Conservation (phyloP, 92 coral and sea anemone species). For the Isaurus tuberculatus region DNA sequence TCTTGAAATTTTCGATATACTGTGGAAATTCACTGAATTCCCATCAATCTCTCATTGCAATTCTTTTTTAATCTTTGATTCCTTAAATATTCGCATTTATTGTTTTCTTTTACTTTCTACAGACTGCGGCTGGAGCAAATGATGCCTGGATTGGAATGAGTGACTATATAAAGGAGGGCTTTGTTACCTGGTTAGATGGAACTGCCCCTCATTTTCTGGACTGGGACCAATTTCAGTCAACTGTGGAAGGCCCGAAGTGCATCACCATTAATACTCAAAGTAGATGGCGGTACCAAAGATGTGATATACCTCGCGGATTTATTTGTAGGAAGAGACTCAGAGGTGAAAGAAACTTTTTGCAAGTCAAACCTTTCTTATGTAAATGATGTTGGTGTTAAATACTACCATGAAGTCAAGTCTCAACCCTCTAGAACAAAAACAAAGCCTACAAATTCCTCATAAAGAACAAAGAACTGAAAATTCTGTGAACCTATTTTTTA, state of each 20-base stretch:
- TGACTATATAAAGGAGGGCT: constrained; percentile 68
- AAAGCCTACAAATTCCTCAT: too few species aligned
- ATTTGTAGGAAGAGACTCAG: constrained; percentile 87
- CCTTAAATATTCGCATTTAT: not conserved
- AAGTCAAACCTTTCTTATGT: too few species aligned
- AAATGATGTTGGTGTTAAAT: too few species aligned
- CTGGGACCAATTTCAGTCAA: constrained; percentile 75
- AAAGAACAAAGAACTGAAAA: too few species aligned
- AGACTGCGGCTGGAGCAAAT: constrained; percentile 61
- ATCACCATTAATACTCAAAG: constrained; percentile 67
- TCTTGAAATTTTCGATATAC: too few species aligned
- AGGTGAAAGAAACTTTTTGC: too few species aligned
- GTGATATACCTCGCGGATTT: constrained; percentile 78
- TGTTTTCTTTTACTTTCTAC: not conserved
- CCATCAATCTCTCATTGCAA: not conserved
- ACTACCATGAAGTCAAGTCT: too few species aligned
- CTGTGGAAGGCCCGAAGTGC: constrained; percentile 73
- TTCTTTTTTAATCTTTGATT: not conserved
- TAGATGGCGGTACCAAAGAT: constrained; percentile 85
- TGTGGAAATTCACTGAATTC: too few species aligned
- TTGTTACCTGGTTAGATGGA: constrained; percentile 88
- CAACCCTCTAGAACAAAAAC: too few species aligned
- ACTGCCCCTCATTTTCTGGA: constrained; percentile 66
- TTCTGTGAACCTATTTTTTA: too few species aligned
- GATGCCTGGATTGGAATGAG: constrained; percentile 97